These are phyloP conservation scores for Drosophila rhopaloa DNA, from an alignment of 1,140 invertebrate species.

Conservation along the genomic window DNA sequence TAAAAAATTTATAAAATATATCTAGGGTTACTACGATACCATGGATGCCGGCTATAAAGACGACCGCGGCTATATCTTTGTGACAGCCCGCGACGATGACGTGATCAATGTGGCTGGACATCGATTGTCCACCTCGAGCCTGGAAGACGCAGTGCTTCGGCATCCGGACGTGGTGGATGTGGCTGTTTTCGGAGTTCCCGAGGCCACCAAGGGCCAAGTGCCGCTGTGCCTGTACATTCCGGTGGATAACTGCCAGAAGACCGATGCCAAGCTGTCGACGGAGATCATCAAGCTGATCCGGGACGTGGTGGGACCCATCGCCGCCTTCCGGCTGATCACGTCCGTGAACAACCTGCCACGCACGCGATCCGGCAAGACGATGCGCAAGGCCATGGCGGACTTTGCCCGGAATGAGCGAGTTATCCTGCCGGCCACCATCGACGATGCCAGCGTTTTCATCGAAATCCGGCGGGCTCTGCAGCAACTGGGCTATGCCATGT, in stretches of 20 bases:
- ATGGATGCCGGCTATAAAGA: conserved; percentile 97
- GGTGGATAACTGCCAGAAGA: conserved; percentile 86
- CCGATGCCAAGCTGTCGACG: conserved; percentile 87
- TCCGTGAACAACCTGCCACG: conserved; percentile 92
- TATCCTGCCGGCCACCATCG: conserved; percentile 93
- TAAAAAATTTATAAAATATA: not conserved
- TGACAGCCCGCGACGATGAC: conserved; percentile 96
- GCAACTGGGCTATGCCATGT: conserved; percentile 90
- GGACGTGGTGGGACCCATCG: conserved; percentile 94
- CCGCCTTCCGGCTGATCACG: conserved; percentile 91
- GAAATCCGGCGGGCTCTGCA: conserved; percentile 89
- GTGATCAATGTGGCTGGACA: conserved; percentile 98
- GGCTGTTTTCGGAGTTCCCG: conserved; percentile 95
- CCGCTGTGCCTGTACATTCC: conserved; percentile 94
- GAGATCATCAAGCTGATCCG: conserved; percentile 91
- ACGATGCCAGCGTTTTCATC: conserved; percentile 92
- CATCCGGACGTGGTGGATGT: conserved; percentile 93
- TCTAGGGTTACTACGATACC: conserved; percentile 97
- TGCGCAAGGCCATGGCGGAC: conserved; percentile 93
- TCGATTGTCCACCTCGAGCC: conserved; percentile 92
- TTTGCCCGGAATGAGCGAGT: conserved; percentile 92
- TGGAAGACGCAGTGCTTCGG: conserved; percentile 94
- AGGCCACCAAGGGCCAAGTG: conserved; percentile 94
- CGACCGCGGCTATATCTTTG: conserved; percentile 93
- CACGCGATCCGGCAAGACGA: conserved; percentile 92